Evolutionary conservation across 2,113 vertebrate species (phyloP), one percentile per base, ranked within the genome.

Genomic region (Arenaria interpres): DNA sequence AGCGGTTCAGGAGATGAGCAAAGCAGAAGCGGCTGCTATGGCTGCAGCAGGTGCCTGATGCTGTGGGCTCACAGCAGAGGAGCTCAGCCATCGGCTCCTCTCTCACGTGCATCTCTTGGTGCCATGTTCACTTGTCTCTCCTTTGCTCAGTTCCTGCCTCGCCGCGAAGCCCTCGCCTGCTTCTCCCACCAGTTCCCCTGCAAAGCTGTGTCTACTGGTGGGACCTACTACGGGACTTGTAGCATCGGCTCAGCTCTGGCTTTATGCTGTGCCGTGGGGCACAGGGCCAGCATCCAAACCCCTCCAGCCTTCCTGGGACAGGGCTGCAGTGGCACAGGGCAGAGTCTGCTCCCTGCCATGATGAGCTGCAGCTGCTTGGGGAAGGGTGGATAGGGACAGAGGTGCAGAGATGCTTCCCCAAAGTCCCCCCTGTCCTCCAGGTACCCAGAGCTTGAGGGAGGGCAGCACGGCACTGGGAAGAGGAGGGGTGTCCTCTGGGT

Each of bases 81-180:
- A 91, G 33, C 2, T 1, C 33, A 54, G 77, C 60, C 24, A 41
- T 72, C 1, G 0, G 22, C 25, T 89, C 5, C 51, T 89, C 46
- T 86, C 37, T 69, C 22, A 18, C 2, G 1, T 37, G 35, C 50
- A 16, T 68, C 48, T 91, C 80, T 63, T 37, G 41, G 32, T 66
- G 32, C 85, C 15, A 2, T 3, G 7, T 74, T 87, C 46, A 20
- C 10, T 51, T 82, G 46, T 89, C n/a, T 37, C 22, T 76, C 27
- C 45, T 14, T 51, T 9, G 1, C 63, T 79, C 3, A 2, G 10
- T 50, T 74, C 77, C 51, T 81, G 51, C 54, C 50, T 68, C 22
- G 9, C 32, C 1, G 2, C 33, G 59, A 66, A 86, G n/a, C 32
- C 54, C 7, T 48, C 0, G 0, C 20, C 53, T 87, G n/a, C 5